These are phyloP conservation scores for Euzophera pinguis DNA, from an alignment of 2,888 invertebrate species.

Conservation along the genomic window DNA sequence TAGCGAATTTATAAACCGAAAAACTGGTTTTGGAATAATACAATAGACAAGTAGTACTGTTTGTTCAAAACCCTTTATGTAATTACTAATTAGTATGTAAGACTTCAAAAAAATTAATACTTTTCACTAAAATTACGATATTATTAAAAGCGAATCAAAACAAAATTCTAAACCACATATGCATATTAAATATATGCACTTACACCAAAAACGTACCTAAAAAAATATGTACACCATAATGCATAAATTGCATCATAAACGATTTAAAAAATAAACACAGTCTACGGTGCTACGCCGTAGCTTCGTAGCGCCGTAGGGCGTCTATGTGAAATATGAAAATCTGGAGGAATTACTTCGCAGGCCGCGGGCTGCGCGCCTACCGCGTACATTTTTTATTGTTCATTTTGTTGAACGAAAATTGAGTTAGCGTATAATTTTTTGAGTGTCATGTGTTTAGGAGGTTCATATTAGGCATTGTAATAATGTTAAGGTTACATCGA, in stretches of 20 bases:
- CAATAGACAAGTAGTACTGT: no score
- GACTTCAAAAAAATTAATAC: no score
- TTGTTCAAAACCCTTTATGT: no score
- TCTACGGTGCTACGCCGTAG: conserved; percentile 39
- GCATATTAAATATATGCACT: not conserved
- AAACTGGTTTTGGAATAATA: no score
- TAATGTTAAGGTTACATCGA: no score
- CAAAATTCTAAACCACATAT: no score
- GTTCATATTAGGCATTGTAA: not conserved
- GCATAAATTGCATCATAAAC: conserved; percentile 2
- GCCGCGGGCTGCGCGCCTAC: conserved; percentile 70
- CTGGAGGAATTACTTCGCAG: conserved; percentile 68
- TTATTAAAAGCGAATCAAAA: no score
- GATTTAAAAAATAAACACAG: conserved; percentile 19
- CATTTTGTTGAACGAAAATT: conserved; percentile 69
- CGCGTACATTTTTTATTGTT: conserved; percentile 75
- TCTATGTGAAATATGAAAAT: conserved; percentile 70
- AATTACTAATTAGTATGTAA: no score
- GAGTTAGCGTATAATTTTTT: conserved; percentile 29
- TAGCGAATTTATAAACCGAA: no score
- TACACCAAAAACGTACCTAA: not conserved
- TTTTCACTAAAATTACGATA: no score
- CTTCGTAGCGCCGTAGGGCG: conserved; percentile 56
- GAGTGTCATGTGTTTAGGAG: not conserved
- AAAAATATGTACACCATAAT: not conserved